These are phyloP conservation scores for Pseudococcus longispinus DNA, from an alignment of 2,888 invertebrate species.

Conservation along the genomic window DNA sequence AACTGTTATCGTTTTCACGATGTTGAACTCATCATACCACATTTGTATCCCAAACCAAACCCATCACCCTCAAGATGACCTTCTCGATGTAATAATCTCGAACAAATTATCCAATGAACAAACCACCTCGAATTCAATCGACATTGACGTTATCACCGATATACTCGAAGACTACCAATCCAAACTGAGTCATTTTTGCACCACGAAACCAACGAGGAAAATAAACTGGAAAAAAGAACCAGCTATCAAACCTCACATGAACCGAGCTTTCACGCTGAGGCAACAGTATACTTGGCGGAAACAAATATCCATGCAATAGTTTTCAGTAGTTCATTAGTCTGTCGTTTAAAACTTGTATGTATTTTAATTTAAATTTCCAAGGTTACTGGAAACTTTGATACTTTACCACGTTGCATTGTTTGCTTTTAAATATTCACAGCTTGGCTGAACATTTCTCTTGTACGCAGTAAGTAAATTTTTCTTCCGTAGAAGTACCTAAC, in stretches of 20 bases:
- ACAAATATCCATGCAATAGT: not conserved
- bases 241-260: not conserved
- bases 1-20: not conserved
- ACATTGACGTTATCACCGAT: not conserved
- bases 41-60: not conserved
- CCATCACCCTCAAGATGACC: not conserved
- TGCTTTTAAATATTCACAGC: constrained; percentile 42
- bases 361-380: constrained; percentile 25
- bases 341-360: not conserved
- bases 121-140: not conserved
- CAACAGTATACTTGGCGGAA: not conserved
- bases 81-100: not conserved
- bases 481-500: not conserved
- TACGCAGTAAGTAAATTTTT: constrained; percentile 13
- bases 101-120: not conserved
- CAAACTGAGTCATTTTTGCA: not conserved
- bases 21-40: not conserved
- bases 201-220: not conserved
- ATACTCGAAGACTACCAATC: constrained; percentile 11
- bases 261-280: not conserved
- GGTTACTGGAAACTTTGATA: not conserved
- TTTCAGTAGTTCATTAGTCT: not conserved
- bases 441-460: constrained; percentile 21
- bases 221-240: constrained; percentile 27
- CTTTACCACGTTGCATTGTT: constrained; percentile 17